Evolutionary conservation across 1,140 invertebrate genomes (phyloP).

Genomic region (Tetramorium simillimum): DNA sequence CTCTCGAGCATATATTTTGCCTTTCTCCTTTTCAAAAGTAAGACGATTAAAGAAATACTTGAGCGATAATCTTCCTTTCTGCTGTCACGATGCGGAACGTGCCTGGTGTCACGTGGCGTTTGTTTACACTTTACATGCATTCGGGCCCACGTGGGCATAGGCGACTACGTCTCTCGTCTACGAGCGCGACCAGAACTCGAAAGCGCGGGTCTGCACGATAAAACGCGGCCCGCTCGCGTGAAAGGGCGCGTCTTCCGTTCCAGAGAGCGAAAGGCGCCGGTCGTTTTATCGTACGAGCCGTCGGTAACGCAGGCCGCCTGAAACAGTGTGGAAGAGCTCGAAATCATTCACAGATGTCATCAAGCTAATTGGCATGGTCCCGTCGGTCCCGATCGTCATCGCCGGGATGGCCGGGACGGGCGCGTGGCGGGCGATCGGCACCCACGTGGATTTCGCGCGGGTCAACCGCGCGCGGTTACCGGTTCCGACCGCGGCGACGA

Average conservation of each 20-base stretch:
- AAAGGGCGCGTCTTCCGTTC: conserved; percentile 64
- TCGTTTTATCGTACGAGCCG: conserved; percentile 71
- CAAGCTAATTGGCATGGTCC: conserved; percentile 65
- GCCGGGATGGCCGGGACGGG: conserved; percentile 1
- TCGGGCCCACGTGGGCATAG: conserved; percentile 35
- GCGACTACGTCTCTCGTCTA: conserved; percentile 62
- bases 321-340: conserved; percentile 71
- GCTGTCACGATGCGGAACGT: not conserved
- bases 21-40: not conserved
- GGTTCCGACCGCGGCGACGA: not conserved
- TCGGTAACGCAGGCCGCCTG: conserved; percentile 65
- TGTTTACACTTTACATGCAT: conserved; percentile 31
- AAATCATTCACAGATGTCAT: conserved; percentile 75
- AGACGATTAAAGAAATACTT: too few relatives aligned
- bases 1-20: not conserved
- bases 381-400: conserved; percentile 26
- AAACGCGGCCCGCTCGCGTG: conserved; percentile 50
- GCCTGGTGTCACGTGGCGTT: not conserved
- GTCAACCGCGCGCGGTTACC: not conserved
- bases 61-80: not conserved
- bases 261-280: conserved; percentile 58
- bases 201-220: conserved; percentile 68
- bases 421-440: conserved; percentile 34
- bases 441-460: conserved; percentile 27
- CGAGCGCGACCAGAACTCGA: conserved; percentile 71